A percentile compares a stretch with the other conserved stretches of the same genome.
Evolutionary conservation across 2,113 vertebrate species (phyloP).

Genomic region (Thalassoma bifasciatum): DNA sequence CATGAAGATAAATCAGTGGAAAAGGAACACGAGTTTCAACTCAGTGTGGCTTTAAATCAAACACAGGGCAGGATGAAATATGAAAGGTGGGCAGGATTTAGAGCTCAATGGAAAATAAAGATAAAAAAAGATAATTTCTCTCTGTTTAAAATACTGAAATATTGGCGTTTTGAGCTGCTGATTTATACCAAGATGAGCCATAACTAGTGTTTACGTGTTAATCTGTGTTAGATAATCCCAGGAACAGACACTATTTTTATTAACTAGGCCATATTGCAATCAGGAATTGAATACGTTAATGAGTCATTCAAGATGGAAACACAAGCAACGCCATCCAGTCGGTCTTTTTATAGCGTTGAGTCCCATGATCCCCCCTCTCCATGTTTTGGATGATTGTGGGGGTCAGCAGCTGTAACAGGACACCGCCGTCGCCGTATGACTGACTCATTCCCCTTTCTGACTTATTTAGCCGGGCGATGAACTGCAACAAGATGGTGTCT

Average conservation of each 20-base stretch:
- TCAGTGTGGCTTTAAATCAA: too few relatives aligned
- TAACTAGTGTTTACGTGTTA: neutral
- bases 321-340: constrained; percentile 29
- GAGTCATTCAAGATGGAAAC: constrained; percentile 40
- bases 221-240: neutral
- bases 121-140: too few relatives aligned
- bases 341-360: constrained; percentile 76
- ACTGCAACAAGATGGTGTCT: constrained; percentile 7
- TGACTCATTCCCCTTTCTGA: constrained; percentile 47
- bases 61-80: too few relatives aligned
- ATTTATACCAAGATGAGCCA: neutral
- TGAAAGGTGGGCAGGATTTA: too few relatives aligned
- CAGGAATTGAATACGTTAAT: constrained; percentile 1
- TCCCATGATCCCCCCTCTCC: constrained; percentile 64
- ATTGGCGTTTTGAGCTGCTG: neutral
- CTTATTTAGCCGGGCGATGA: constrained; percentile 58
- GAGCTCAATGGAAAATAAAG: too few relatives aligned
- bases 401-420: constrained; percentile 67
- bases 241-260: neutral
- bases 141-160: neutral
- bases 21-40: too few relatives aligned
- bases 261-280: neutral
- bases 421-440: constrained; percentile 45
- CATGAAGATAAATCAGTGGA: too few relatives aligned
- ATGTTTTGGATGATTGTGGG: constrained; percentile 50